Percentiles rank a stretch among this genome's conserved stretches.
phyloP scores from a whole-genome alignment of 2,113 vertebrate species.

The Dicentrarchus labrax region DNA sequence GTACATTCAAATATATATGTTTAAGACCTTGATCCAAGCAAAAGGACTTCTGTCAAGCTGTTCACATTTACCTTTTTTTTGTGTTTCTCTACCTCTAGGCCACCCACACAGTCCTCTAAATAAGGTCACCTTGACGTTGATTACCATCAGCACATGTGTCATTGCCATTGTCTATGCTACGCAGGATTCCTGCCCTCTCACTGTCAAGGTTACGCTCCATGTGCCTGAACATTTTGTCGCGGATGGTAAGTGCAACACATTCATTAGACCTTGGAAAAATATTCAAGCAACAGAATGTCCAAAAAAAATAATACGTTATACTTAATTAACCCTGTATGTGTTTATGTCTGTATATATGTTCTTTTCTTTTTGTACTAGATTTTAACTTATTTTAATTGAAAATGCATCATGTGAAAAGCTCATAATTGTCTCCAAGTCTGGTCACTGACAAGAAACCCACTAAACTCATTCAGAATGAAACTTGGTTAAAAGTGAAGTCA shows the following conservation, averaged over 20 bases:
- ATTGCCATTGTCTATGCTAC: conserved; percentile 96
- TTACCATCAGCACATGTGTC: conserved; percentile 95
- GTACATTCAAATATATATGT: background rate
- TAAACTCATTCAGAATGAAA: background rate
- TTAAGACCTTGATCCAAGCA: conserved; percentile 6
- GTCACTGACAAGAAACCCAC: background rate
- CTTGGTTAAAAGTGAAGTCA: background rate
- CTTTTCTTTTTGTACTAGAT: background rate
- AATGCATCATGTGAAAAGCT: background rate
- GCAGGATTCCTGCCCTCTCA: conserved; percentile 95
- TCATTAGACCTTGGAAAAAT: conserved; percentile 33
- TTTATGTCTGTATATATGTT: background rate
- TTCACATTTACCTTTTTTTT: conserved; percentile 21
- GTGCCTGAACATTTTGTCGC: conserved; percentile 99
- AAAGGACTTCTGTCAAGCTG: conserved; percentile 10
- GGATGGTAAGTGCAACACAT: conserved; percentile 90
- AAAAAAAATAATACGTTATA: background rate
- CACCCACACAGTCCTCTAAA: conserved; percentile 94
- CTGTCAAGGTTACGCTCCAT: conserved; percentile 96
- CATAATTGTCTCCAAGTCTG: background rate
- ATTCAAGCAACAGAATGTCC: background rate
- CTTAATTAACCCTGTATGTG: background rate
- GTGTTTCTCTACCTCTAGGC: conserved; percentile 82
- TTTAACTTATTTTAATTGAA: background rate
- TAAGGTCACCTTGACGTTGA: conserved; percentile 94